A percentile compares a stretch with the other conserved stretches of the same genome.
Conservation (phyloP, 53 echinoderm and acorn worm species). For the Temnopleurus reevesii region DNA sequence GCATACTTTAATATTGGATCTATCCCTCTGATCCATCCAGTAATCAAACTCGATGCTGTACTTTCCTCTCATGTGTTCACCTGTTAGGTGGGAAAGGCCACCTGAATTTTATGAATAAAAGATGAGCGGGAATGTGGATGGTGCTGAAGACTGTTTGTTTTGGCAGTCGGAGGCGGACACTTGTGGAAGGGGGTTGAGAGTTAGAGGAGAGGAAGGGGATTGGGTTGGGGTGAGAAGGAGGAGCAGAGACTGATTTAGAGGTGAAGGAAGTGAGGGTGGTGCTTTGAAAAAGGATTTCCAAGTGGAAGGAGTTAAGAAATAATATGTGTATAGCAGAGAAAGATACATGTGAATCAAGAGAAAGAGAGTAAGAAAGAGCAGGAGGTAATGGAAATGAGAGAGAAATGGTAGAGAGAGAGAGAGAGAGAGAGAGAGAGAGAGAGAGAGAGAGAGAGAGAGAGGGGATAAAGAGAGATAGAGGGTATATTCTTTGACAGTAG, state of each 20-base stretch:
- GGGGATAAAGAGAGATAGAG: neutral
- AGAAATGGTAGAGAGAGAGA: neutral
- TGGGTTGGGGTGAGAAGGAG: too few relatives aligned
- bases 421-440: neutral
- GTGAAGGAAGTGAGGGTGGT: too few relatives aligned
- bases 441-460: too few relatives aligned
- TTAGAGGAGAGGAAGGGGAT: neutral
- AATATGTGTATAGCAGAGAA: too few relatives aligned
- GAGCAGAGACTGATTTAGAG: too few relatives aligned
- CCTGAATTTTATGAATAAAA: constrained; percentile 4
- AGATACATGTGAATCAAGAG: too few relatives aligned
- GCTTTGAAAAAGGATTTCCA: too few relatives aligned
- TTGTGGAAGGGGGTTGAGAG: neutral
- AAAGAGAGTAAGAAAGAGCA: neutral
- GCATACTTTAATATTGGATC: too few relatives aligned
- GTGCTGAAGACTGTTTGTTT: neutral
- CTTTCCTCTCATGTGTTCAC: neutral
- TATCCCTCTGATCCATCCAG: too few relatives aligned
- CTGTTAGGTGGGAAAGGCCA: neutral
- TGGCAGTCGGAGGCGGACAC: too few relatives aligned
- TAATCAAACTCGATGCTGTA: constrained; percentile 13
- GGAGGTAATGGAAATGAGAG: neutral
- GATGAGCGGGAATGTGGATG: neutral
- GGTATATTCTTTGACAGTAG: too few relatives aligned
- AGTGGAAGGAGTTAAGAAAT: too few relatives aligned